phyloP scores from a whole-genome alignment of 2,888 invertebrate genomes.

The Cataglyphis cursor region DNA sequence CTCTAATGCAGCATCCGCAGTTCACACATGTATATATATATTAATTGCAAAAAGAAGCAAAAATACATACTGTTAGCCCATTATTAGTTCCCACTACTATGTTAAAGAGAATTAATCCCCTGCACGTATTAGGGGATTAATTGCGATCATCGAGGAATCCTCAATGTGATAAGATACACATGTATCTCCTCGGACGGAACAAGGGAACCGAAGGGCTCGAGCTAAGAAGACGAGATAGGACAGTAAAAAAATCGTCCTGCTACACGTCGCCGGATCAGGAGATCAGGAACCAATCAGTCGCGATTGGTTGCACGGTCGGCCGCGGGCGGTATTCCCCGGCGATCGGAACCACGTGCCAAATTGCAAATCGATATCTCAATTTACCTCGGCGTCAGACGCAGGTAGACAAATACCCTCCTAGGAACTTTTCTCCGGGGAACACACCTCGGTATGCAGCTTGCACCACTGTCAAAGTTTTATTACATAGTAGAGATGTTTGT shows the following conservation, averaged over 20 bases:
- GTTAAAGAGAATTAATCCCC: no score
- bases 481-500: constrained; percentile 10
- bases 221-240: not conserved
- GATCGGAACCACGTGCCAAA: constrained; percentile 71
- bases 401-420: constrained; percentile 66
- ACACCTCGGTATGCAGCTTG: constrained; percentile 36
- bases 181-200: not conserved
- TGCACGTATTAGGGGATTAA: not conserved
- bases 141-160: not conserved
- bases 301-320: constrained; percentile 62
- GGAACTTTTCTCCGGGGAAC: constrained; percentile 54
- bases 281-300: constrained; percentile 67
- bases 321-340: constrained; percentile 51
- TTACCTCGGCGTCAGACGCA: constrained; percentile 71
- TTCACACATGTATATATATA: not conserved
- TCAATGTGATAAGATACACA: not conserved
- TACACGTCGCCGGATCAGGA: constrained; percentile 59
- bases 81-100: not conserved
- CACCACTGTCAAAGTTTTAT: constrained; percentile 43
- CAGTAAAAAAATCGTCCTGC: constrained; percentile 53
- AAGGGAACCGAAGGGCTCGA: not conserved
- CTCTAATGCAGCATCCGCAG: constrained; percentile 24
- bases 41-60: not conserved
- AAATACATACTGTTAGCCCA: not conserved
- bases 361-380: constrained; percentile 75